Evolutionary conservation across 2,888 invertebrate species (phyloP), one percentile per base, ranked within the genome.

Genomic region (Archaeoteleia sp.): DNA sequence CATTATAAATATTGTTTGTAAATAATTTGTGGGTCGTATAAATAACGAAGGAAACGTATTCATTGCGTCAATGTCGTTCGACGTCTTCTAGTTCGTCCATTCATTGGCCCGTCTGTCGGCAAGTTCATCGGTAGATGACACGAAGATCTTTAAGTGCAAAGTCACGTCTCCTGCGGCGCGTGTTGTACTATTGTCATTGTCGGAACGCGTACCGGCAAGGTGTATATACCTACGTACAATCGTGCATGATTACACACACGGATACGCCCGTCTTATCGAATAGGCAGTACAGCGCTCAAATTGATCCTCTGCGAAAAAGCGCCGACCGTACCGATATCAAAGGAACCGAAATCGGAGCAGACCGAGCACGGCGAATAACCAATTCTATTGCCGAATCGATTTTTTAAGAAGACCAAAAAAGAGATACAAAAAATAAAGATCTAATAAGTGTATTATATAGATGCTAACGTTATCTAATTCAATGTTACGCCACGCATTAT

Each of bases 141-240:
- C 49, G 58, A 65, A 46, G 57, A 70, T 67, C 60, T 48, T 54
- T 60, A n/a, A 45, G 70, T 79, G 81, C 78, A 77, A 76, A 82
- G 83, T 84, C 84, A 84, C 78, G 80, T 80, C 78, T 77, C 84
- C 83, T 72, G 83, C 73, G 74, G 83, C 37, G 83, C 74, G 77
- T 81, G 82, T 81, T 83, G 62, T 67, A 53, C 57, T 62, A 53
- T 67, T 67, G 84, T 84, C 84, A 83, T 84, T 84, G 80, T 78
- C 78, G 76, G 78, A 58, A 72, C 65, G 61, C 77, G 61, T 77
- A 76, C 71, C 72, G 53, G 74, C 73, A 68, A 77, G 75, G 78
- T 74, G 71, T 71, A 75, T 69, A 76, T 72, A 74, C 71, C 75
- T 75, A 68, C 61, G 77, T 74, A 76, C 76, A 61, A 66, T 66